Percentiles rank a stretch among this genome's conserved stretches.
phyloP scores from a whole-genome alignment of 2,888 invertebrate species.

The Timandra comae region DNA sequence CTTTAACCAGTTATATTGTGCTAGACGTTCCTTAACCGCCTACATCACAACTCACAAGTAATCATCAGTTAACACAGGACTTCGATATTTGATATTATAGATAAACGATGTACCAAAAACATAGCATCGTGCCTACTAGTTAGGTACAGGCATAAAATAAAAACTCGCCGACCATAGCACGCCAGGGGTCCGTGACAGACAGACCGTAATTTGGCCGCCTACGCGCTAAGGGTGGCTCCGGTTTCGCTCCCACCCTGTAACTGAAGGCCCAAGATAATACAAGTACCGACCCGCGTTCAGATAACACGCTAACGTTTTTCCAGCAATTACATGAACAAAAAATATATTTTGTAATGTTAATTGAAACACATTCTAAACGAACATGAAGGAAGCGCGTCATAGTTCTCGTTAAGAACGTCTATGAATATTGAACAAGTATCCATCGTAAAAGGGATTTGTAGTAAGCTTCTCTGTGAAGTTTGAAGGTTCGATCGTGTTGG shows the following conservation, averaged over 20 bases:
- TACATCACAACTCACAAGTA: too few species aligned
- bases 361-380: too few species aligned
- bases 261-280: slow-evolving; percentile 21
- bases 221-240: slow-evolving; percentile 14
- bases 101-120: neutral
- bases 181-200: slow-evolving; percentile 27
- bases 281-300: slow-evolving; percentile 10
- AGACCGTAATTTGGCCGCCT: slow-evolving; percentile 28
- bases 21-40: too few species aligned
- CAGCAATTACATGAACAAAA: slow-evolving; percentile 1
- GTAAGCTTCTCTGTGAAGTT: too few species aligned
- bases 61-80: too few species aligned
- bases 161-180: slow-evolving; percentile 17
- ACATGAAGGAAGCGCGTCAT: too few species aligned
- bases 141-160: slow-evolving; percentile 16
- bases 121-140: slow-evolving; percentile 6
- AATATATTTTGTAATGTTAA: neutral
- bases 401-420: too few species aligned
- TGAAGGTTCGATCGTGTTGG: too few species aligned
- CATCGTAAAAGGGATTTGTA: too few species aligned
- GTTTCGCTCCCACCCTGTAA: slow-evolving; percentile 15
- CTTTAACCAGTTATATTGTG: too few species aligned
- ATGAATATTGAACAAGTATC: too few species aligned
- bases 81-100: too few species aligned
- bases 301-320: slow-evolving; percentile 13